These are phyloP conservation scores for Siniperca obscura DNA, from an alignment of 2,797 vertebrate genomes.

Conservation along the genomic window DNA sequence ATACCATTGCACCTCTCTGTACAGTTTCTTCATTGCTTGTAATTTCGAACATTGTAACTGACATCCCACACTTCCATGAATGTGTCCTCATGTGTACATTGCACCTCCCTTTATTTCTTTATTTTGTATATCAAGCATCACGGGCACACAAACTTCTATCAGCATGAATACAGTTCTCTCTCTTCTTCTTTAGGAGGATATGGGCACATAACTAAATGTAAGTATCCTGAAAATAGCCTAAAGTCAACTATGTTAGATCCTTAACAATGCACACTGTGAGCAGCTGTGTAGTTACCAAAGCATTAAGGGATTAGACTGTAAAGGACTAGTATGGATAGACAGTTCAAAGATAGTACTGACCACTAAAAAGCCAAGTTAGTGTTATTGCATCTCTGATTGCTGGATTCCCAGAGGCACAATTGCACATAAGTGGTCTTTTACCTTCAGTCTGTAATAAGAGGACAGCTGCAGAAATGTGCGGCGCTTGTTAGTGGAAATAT, in stretches of 20 bases:
- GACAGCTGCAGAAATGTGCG: conserved; percentile 14
- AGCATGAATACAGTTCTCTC: background rate
- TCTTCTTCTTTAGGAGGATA: background rate
- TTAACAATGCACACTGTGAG: conserved; percentile 27
- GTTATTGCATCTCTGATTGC: background rate
- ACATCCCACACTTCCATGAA: background rate
- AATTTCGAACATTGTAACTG: background rate
- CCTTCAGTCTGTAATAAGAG: conserved; percentile 15
- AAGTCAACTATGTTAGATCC: background rate
- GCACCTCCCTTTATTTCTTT: background rate
- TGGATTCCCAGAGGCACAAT: background rate
- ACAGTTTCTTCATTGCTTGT: background rate
- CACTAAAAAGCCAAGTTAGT: background rate
- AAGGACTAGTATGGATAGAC: background rate
- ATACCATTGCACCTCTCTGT: background rate
- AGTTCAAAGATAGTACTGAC: background rate
- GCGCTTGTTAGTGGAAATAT: conserved; percentile 2
- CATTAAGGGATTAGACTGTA: background rate
- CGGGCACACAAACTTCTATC: accelerated
- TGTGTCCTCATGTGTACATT: no score
- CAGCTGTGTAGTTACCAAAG: conserved; percentile 33
- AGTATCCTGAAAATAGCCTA: conserved; percentile 19
- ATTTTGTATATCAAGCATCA: background rate
- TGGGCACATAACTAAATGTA: background rate
- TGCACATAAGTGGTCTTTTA: background rate